These are phyloP conservation scores for Euura saliciscinereae DNA, from an alignment of 1,140 invertebrate species.

Conservation along the genomic window DNA sequence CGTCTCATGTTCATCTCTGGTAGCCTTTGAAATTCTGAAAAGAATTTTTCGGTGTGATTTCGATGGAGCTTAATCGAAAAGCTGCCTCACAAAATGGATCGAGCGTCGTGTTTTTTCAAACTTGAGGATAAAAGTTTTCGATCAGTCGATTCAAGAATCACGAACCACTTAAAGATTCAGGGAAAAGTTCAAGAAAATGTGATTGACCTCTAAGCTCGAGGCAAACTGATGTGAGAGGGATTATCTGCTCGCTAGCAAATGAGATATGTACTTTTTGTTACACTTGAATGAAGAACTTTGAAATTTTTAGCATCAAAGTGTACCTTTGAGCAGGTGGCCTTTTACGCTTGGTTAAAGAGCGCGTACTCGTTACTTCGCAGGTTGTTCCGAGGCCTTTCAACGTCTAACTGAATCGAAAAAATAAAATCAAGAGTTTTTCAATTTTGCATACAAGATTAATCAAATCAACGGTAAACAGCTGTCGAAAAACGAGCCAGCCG, in stretches of 20 bases:
- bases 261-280: neutral
- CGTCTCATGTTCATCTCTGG: too few species aligned
- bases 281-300: neutral
- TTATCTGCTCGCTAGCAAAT: too few species aligned
- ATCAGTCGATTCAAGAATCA: neutral
- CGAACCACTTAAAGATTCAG: neutral
- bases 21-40: too few species aligned
- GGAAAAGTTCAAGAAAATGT: too few species aligned
- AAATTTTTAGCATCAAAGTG: neutral
- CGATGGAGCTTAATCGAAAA: too few species aligned
- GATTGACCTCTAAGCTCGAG: too few species aligned
- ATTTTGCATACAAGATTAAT: constrained; percentile 1
- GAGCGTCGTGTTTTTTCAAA: neutral
- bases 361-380: neutral
- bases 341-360: neutral
- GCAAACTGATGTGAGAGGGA: too few species aligned
- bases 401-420: neutral
- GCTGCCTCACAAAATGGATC: too few species aligned
- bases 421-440: neutral
- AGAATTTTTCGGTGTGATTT: too few species aligned
- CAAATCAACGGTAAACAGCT: neutral
- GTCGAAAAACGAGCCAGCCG: neutral
- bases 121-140: neutral
- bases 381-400: neutral
- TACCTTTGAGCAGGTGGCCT: neutral